phyloP scores from a whole-genome alignment of 2,888 invertebrate genomes.

The Apoderus coryli region DNA sequence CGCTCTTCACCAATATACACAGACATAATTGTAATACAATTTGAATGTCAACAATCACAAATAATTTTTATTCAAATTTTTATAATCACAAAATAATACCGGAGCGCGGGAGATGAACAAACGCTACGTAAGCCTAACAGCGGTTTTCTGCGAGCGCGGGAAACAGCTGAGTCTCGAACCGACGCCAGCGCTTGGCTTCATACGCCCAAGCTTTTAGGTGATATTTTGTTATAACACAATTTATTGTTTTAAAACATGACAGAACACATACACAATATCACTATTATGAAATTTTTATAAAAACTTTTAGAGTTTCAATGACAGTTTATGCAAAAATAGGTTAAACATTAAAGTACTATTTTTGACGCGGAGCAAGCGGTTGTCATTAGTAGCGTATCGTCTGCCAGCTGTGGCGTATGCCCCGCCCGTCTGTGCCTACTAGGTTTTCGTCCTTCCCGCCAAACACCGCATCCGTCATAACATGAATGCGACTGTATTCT shows the following conservation, averaged over 20 bases:
- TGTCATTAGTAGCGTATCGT: slow-evolving; percentile 35
- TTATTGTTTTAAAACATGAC: slow-evolving; percentile 2
- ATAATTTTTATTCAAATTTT: too few relatives aligned
- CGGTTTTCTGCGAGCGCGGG: slow-evolving; percentile 52
- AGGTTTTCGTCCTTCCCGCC: slow-evolving; percentile 26
- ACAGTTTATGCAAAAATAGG: too few relatives aligned
- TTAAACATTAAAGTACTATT: slow-evolving; percentile 29
- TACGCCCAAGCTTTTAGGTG: slow-evolving; percentile 28
- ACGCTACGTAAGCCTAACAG: slow-evolving; percentile 38
- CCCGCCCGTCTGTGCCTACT: slow-evolving; percentile 39
- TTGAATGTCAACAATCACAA: slow-evolving; percentile 17
- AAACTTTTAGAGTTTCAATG: slow-evolving; percentile 6
- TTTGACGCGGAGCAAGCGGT: slow-evolving; percentile 32
- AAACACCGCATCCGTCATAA: slow-evolving; percentile 11
- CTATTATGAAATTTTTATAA: background rate
- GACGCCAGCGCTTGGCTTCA: slow-evolving; percentile 33
- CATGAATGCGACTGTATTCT: too few relatives aligned
- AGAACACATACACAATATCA: background rate
- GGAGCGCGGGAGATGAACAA: slow-evolving; percentile 33
- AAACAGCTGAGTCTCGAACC: slow-evolving; percentile 50
- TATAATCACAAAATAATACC: slow-evolving; percentile 20
- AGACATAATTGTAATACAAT: too few relatives aligned
- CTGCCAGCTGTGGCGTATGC: slow-evolving; percentile 42
- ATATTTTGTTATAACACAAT: slow-evolving; percentile 3
- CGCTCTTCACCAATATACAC: slow-evolving; percentile 38